Evolutionary conservation across 2,888 invertebrate genomes (phyloP).

Genomic region (Tenthredo mesomela): DNA sequence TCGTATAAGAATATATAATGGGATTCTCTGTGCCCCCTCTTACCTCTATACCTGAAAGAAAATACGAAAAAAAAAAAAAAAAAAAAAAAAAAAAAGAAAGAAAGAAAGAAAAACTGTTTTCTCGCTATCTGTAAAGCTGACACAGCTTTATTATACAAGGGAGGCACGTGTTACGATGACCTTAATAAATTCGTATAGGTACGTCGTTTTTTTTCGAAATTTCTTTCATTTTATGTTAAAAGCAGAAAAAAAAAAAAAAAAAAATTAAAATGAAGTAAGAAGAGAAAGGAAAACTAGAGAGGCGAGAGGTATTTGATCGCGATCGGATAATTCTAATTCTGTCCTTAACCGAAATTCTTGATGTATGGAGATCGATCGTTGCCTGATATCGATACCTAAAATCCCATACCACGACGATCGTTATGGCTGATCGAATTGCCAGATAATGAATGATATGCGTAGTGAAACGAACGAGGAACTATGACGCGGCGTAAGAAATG

Average conservation of each 20-base stretch:
- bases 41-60: background rate
- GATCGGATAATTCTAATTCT: background rate
- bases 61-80: background rate
- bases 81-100: background rate
- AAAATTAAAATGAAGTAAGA: background rate
- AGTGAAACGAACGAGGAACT: background rate
- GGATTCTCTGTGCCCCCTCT: background rate
- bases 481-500: background rate
- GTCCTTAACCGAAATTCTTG: background rate
- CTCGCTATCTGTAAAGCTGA: background rate
- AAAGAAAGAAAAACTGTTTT: background rate
- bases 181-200: slow-evolving; percentile 18
- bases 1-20: background rate
- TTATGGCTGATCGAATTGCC: background rate
- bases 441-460: background rate
- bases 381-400: slow-evolving; percentile 9
- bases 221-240: background rate
- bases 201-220: background rate
- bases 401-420: background rate
- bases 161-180: background rate
- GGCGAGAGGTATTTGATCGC: background rate
- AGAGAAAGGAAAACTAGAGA: background rate
- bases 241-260: background rate
- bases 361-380: slow-evolving; percentile 15
- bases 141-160: background rate